phyloP scores from a whole-genome alignment of 2,113 vertebrate genomes.

The Dasyurus viverrinus region DNA sequence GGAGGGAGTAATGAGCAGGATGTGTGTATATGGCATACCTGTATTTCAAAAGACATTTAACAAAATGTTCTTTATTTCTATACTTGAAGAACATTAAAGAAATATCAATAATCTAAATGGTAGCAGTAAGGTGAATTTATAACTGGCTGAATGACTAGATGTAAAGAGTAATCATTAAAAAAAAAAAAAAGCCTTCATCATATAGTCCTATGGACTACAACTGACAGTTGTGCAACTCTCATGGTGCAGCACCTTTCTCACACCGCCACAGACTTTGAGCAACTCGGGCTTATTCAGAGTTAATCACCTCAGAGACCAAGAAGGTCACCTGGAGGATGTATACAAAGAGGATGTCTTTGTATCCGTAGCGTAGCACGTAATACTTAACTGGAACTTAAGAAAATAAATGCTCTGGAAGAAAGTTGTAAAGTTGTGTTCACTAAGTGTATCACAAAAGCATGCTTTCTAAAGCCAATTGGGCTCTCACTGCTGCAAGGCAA shows the following conservation, averaged over 20 bases:
- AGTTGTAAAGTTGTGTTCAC: neutral
- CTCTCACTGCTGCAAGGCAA: neutral
- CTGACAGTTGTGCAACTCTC: neutral
- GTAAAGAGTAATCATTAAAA: neutral
- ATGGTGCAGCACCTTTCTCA: neutral
- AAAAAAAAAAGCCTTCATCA: neutral
- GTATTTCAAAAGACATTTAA: neutral
- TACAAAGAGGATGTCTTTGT: neutral
- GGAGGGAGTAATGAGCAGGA: rapidly evolving
- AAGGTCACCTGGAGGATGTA: neutral
- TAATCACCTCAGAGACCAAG: neutral
- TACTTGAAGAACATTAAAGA: neutral
- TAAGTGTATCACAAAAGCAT: neutral
- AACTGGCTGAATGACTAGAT: neutral
- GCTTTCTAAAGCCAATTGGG: neutral
- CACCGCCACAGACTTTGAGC: neutral
- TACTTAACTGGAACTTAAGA: neutral
- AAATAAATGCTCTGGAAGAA: neutral
- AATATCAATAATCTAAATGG: neutral
- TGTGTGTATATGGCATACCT: neutral
- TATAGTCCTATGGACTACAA: neutral
- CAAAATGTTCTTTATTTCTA: neutral
- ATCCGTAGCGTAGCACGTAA: neutral
- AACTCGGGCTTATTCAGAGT: neutral
- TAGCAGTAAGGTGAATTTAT: neutral